These are phyloP conservation scores for Panorpa germanica DNA, from an alignment of 2,888 invertebrate species.

Conservation along the genomic window DNA sequence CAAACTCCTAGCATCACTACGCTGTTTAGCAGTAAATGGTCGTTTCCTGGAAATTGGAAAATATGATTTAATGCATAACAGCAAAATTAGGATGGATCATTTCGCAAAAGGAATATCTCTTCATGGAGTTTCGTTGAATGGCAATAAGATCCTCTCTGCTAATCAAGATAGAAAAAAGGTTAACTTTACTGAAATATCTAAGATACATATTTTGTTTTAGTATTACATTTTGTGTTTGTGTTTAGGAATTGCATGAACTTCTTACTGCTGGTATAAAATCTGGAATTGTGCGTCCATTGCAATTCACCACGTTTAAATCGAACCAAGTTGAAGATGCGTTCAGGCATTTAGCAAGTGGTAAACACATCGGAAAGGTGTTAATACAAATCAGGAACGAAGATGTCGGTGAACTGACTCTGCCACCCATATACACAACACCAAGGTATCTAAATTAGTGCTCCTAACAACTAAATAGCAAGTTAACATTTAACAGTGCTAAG, in stretches of 20 bases:
- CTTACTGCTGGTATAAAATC: constrained; percentile 40
- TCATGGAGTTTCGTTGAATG: constrained; percentile 49
- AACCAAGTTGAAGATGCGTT: constrained; percentile 56
- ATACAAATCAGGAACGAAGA: constrained; percentile 30
- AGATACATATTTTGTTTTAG: constrained; percentile 5
- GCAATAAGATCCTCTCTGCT: constrained; percentile 35
- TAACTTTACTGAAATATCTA: constrained; percentile 9
- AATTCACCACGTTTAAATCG: constrained; percentile 37
- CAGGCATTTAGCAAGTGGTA: constrained; percentile 41
- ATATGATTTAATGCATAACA: constrained; percentile 55
- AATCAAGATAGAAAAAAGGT: constrained; percentile 32
- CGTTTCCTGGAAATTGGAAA: constrained; percentile 76
- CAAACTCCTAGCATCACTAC: constrained; percentile 54
- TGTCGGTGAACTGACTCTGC: constrained; percentile 17
- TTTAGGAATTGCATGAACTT: constrained; percentile 27
- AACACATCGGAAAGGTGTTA: constrained; percentile 61
- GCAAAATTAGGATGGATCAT: constrained; percentile 36
- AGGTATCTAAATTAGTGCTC: no score
- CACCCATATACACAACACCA: no score
- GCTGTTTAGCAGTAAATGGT: constrained; percentile 38
- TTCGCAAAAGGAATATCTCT: constrained; percentile 56
- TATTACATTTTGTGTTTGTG: constrained; percentile 4
- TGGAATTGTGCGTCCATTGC: constrained; percentile 51
- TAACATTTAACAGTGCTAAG: no score
- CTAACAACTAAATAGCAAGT: no score